Evolutionary conservation across 2,888 invertebrate genomes (phyloP).

Genomic region (Tineola bisselliella): DNA sequence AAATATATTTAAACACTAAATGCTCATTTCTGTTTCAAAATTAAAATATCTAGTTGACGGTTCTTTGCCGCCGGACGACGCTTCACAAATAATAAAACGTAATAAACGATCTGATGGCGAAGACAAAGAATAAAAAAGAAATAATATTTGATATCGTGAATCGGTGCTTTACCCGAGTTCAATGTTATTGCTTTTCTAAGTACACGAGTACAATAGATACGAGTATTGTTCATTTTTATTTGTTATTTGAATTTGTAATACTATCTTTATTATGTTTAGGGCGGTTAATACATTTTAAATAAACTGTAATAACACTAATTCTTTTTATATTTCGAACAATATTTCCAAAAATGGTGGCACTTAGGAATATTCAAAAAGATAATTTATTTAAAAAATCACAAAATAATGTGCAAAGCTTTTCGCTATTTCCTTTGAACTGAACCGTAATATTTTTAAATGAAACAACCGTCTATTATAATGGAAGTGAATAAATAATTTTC

Average conservation of each 20-base stretch:
- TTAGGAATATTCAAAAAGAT: neutral
- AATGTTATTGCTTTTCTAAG: slow-evolving; percentile 41
- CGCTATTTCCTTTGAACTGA: slow-evolving; percentile 3
- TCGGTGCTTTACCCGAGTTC: slow-evolving; percentile 42
- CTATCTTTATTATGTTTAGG: too few relatives aligned
- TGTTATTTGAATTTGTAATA: too few relatives aligned
- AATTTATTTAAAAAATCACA: neutral
- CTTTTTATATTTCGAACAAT: neutral
- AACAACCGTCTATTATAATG: slow-evolving; percentile 3
- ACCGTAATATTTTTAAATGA: slow-evolving; percentile 10
- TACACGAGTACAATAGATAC: neutral
- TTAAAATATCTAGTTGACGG: neutral
- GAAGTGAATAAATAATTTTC: slow-evolving; percentile 53
- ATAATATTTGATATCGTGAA: slow-evolving; percentile 59
- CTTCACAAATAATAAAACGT: slow-evolving; percentile 64
- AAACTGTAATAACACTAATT: too few relatives aligned
- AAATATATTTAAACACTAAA: too few relatives aligned
- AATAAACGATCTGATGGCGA: slow-evolving; percentile 63
- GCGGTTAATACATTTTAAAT: too few relatives aligned
- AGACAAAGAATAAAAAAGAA: slow-evolving; percentile 53
- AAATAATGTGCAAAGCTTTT: neutral
- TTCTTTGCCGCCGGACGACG: neutral
- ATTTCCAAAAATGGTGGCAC: neutral
- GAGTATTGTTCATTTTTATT: neutral
- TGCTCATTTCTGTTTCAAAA: too few relatives aligned